Evolutionary conservation across 2,113 vertebrate species (phyloP).

Genomic region (Illadopsis cleaveri): DNA sequence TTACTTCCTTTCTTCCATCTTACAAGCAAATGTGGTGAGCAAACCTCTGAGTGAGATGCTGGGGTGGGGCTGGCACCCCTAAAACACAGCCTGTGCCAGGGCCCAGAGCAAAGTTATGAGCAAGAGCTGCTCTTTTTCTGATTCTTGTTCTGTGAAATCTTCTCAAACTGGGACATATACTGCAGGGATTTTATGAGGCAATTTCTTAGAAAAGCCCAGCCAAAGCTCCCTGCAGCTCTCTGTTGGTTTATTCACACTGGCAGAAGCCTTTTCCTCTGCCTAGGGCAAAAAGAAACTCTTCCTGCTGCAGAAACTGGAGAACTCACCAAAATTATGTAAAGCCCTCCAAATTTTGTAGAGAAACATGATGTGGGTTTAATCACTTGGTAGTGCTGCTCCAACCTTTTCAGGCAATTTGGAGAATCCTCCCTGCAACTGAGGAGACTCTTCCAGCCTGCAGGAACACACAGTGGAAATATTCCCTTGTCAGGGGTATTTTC

Average conservation of each 20-base stretch:
- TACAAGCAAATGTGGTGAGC: neutral
- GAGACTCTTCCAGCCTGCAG: neutral
- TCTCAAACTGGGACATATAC: neutral
- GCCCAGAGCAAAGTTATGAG: neutral
- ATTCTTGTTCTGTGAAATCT: neutral
- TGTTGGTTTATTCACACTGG: neutral
- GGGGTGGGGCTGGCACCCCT: neutral
- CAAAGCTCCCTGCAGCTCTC: neutral
- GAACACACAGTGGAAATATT: neutral
- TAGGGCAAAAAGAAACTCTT: neutral
- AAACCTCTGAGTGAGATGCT: fast-evolving
- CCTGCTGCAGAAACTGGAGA: neutral
- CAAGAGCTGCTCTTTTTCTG: neutral
- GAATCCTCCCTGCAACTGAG: neutral
- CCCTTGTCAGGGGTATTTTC: neutral
- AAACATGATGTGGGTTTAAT: neutral
- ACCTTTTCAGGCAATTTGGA: neutral
- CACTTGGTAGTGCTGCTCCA: neutral
- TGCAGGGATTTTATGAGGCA: neutral
- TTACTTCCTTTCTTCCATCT: neutral
- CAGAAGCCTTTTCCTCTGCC: neutral
- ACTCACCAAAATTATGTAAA: neutral
- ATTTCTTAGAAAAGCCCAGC: neutral
- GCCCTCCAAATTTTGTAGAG: neutral
- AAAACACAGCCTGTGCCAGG: neutral